Conservation (phyloP, 2,888 invertebrate genomes). For the Seira ritae region DNA sequence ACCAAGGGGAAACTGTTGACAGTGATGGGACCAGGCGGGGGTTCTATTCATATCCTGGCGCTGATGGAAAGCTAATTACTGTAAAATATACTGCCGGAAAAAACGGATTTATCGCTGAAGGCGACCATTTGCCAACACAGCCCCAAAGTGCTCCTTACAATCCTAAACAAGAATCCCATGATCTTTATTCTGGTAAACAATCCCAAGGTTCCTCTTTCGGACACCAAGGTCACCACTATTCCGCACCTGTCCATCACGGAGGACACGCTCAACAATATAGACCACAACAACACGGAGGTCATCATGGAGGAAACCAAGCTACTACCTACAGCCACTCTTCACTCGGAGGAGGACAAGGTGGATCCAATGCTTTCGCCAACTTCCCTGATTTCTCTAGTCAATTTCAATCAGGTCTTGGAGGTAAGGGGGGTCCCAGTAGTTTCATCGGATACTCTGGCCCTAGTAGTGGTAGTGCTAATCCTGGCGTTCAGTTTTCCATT, state of each 20-base stretch:
- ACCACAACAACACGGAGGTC: constrained; percentile 5
- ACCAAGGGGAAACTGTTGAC: constrained; percentile 82
- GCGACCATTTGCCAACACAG: constrained; percentile 70
- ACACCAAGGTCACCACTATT: constrained; percentile 43
- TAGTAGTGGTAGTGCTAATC: neutral
- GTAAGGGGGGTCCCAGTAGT: neutral
- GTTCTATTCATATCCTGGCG: constrained; percentile 82
- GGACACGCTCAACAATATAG: constrained; percentile 26
- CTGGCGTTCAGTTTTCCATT: neutral
- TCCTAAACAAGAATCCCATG: constrained; percentile 40
- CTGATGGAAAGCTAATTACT: constrained; percentile 81
- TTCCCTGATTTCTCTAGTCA: constrained; percentile 52
- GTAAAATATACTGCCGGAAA: constrained; percentile 78
- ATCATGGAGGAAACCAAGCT: constrained; percentile 3
- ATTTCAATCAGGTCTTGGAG: constrained; percentile 12
- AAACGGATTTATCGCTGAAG: constrained; percentile 73
- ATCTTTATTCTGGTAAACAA: constrained; percentile 45
- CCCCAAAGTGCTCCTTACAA: constrained; percentile 64
- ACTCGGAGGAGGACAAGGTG: neutral
- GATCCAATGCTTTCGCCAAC: constrained; percentile 32
- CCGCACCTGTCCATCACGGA: constrained; percentile 19
- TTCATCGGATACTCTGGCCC: neutral
- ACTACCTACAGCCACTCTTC: constrained; percentile 7
- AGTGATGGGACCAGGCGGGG: constrained; percentile 83
- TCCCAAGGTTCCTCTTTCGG: constrained; percentile 36